These are phyloP conservation scores for Platichthys flesus DNA, from an alignment of 2,113 vertebrate genomes.

Conservation along the genomic window DNA sequence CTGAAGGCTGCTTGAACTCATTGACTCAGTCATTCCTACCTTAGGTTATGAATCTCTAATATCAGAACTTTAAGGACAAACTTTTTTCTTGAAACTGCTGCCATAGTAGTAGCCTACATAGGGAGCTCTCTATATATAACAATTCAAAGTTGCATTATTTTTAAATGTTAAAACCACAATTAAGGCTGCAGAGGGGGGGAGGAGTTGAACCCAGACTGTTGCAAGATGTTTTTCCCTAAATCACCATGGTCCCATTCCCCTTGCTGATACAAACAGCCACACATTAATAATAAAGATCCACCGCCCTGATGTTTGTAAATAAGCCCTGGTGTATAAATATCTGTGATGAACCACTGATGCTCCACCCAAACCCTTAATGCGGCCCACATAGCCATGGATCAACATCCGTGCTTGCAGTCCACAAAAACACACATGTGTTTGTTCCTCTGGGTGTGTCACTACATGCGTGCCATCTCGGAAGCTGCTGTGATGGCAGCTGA, in stretches of 20 bases:
- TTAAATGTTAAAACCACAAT: slow-evolving; percentile 1
- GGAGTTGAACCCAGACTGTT: slow-evolving; percentile 17
- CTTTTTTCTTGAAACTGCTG: background rate
- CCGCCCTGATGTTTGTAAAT: slow-evolving; percentile 67
- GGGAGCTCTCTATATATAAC: no score
- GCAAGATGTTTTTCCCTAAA: slow-evolving; percentile 33
- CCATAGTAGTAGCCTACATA: background rate
- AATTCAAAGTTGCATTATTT: background rate
- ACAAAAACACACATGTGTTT: slow-evolving; percentile 29
- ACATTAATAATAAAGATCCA: slow-evolving; percentile 61
- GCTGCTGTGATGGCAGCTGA: slow-evolving; percentile 63
- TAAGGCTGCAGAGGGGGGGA: slow-evolving; percentile 20
- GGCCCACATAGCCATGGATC: slow-evolving; percentile 5
- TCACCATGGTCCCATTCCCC: slow-evolving; percentile 28
- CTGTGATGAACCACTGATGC: slow-evolving; percentile 48
- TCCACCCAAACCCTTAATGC: slow-evolving; percentile 63
- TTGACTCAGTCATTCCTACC: slow-evolving; percentile 51
- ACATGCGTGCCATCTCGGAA: slow-evolving; percentile 43
- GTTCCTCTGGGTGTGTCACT: slow-evolving; percentile 62
- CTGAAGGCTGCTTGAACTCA: slow-evolving; percentile 47
- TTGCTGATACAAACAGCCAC: slow-evolving; percentile 24
- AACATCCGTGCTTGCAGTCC: slow-evolving; percentile 9
- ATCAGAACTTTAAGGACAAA: background rate
- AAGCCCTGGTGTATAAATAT: slow-evolving; percentile 55
- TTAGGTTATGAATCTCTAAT: slow-evolving; percentile 25